Conservation (phyloP, 2,888 invertebrate species). For the Spodoptera exigua region DNA sequence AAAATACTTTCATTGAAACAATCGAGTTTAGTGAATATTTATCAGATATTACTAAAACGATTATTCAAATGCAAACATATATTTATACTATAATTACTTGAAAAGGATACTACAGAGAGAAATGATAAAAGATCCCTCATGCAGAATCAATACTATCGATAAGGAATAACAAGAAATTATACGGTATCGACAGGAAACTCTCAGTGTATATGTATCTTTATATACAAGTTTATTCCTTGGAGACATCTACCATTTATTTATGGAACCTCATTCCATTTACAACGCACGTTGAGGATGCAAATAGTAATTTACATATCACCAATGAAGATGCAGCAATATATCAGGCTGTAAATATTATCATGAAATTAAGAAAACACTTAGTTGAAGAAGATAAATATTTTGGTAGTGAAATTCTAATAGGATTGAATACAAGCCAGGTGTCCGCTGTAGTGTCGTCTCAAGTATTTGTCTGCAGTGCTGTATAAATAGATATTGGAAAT, state of each 20-base stretch:
- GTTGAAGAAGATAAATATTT: slow-evolving; percentile 20
- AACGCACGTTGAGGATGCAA: slow-evolving; percentile 37
- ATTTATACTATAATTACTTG: too few species aligned
- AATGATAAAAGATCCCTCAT: not conserved
- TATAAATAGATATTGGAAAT: slow-evolving; percentile 26
- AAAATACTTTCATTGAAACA: not conserved
- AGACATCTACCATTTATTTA: slow-evolving; percentile 47
- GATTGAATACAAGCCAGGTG: slow-evolving; percentile 27
- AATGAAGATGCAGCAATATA: slow-evolving; percentile 42
- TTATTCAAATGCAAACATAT: too few species aligned
- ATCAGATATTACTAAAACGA: not conserved
- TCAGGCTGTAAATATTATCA: slow-evolving; percentile 33
- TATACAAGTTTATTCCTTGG: slow-evolving; percentile 26
- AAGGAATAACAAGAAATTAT: slow-evolving; percentile 34
- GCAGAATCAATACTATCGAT: slow-evolving; percentile 15
- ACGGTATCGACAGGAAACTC: slow-evolving; percentile 37
- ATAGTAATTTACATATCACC: slow-evolving; percentile 44
- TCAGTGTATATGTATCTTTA: slow-evolving; percentile 54
- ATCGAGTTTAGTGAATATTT: not conserved
- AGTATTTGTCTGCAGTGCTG: slow-evolving; percentile 19
- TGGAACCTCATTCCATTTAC: slow-evolving; percentile 31
- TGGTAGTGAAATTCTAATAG: slow-evolving; percentile 21
- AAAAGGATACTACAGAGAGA: too few species aligned
- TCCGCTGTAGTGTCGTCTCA: slow-evolving; percentile 17
- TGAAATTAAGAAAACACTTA: slow-evolving; percentile 26